Percentiles rank a stretch among this genome's conserved stretches.
Evolutionary conservation across 2,888 invertebrate species (phyloP).

Genomic region (Agonum fuliginosum): DNA sequence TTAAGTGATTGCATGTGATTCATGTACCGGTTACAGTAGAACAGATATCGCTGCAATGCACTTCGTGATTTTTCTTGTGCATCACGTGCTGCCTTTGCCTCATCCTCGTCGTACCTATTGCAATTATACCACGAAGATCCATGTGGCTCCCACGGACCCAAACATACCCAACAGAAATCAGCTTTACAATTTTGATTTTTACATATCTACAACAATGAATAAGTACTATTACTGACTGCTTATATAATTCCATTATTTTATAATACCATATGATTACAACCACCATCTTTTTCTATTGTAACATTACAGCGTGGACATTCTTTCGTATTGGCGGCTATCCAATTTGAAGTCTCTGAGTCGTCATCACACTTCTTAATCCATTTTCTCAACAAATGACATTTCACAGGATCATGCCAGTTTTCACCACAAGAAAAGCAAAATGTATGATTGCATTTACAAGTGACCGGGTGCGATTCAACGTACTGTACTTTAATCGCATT

Average conservation of each 20-base stretch:
- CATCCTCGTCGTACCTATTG: slow-evolving; percentile 96
- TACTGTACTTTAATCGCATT: slow-evolving; percentile 94
- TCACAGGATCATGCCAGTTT: slow-evolving; percentile 99
- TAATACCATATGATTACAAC: slow-evolving; percentile 99
- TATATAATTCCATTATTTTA: too few relatives aligned
- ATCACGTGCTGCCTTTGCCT: slow-evolving; percentile 96
- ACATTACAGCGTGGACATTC: slow-evolving; percentile 99
- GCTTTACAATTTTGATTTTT: slow-evolving; percentile 98
- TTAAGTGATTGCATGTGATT: slow-evolving; percentile 99
- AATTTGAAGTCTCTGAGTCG: slow-evolving; percentile 99
- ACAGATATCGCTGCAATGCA: slow-evolving; percentile 85
- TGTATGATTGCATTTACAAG: slow-evolving; percentile 93
- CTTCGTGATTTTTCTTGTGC: slow-evolving; percentile 97
- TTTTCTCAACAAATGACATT: slow-evolving; percentile 91
- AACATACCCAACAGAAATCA: slow-evolving; percentile 99
- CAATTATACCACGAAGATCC: slow-evolving; percentile 99
- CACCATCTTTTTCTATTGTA: slow-evolving; percentile 96
- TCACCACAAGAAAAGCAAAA: slow-evolving; percentile 98
- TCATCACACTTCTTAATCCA: slow-evolving; percentile 99
- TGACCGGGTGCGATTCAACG: slow-evolving; percentile 93
- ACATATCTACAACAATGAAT: too few relatives aligned
- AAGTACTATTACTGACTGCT: too few relatives aligned
- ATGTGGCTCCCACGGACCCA: slow-evolving; percentile 99
- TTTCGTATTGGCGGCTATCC: slow-evolving; percentile 99
- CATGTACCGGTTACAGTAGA: slow-evolving; percentile 87